Evolutionary conservation across 2,797 vertebrate species (phyloP), one percentile per base, ranked within the genome.

Genomic region (Acanthiza pusilla): DNA sequence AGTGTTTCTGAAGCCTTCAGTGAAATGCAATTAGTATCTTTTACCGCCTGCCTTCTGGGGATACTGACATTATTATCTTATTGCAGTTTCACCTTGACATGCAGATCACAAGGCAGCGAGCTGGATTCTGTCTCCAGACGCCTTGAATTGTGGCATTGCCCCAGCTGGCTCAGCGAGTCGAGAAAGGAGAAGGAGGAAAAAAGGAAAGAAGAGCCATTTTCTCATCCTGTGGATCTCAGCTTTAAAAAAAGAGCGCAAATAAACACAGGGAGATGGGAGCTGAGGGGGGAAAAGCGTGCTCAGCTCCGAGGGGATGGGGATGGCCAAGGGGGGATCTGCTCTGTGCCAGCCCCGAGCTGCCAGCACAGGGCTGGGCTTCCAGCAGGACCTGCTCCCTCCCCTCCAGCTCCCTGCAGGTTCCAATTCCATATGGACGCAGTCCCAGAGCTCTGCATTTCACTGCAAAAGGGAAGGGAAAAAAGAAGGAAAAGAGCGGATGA

Each of bases 1-100:
- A 96, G 95, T 96, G 95, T 93, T 96, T 97, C 96, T 96, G 96
- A 98, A 97, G 94, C 97, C 97, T 97, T 97, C 98, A 97, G 98
- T 97, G 93, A 97, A 98, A 98, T 97, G 98, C 98, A 98, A 98
- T 98, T 98, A 98, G 97, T 97, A 96, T 98, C 98, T 98, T 98
- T 98, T 98, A 98, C 98, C 95, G 91, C 96, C 97, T 94, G 97
- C 97, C 97, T 97, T 96, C 96, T 96, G 96, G 96, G 97, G 96
- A 94, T 93, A 94, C 95, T 74, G 96, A 93, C 92, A 91, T 95
- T 94, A 95, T 97, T 96, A 91, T 96, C 96, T 96, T 96, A 95
- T 86, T 85, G 94, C 93, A 86, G 96, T 95, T 95, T 97, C 96
- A 95, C 96, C 96, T 96, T 91, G 95, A 96, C 97, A 96, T 94